Evolutionary conservation across 2,888 invertebrate genomes (phyloP), one percentile per base, ranked within the genome.

Genomic region (Machimus rusticus): DNA sequence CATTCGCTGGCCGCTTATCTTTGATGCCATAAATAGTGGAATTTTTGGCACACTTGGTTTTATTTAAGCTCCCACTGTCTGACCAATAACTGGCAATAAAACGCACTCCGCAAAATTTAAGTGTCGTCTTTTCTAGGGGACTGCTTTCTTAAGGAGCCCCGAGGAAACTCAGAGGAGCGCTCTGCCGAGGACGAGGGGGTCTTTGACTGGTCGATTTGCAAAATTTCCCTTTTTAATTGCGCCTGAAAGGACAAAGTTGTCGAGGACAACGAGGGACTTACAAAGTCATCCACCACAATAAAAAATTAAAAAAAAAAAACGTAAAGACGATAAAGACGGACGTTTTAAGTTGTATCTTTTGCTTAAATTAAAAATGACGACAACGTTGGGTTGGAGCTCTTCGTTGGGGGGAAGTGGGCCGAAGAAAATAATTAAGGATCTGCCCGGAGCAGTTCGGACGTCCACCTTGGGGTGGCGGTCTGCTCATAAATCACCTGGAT

Each of bases 401-500:
- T 16, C 39, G 78, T 0, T 28, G 76, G 37, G 14, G 16, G 16
- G n/a, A n/a, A n/a, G 16, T 76, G 37, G 43, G 43, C 14, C 12
- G 14, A 37, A 76, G 37, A 79, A 79, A 82, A 82, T 37, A 82
- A 82, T 55, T 82, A 82, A 82, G 23, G 23, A 23, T 19, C 28
- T 19, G 39, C 43, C 19, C 14, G 39, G 28, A 12, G 19, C 23
- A 46, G 23, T 19, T 28, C 23, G 37, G 14, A 39, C 43, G 28
- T 78, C 78, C 43, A 51, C 51, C 84, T 66, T 8, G 23, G 16
- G 46, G 34, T 9, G 74, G 74, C 51, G 74, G n/a, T 14, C 51
- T 23, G 46, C 78, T 82, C 82, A 55, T 87, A 87, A 87, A 87
- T 87, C 87, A 87, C 77, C 55, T 76, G 51, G 84, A 87, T 87